Base-by-base conservation (phyloP, 2,113 vertebrate species). In the Microtus pennsylvanicus region DNA sequence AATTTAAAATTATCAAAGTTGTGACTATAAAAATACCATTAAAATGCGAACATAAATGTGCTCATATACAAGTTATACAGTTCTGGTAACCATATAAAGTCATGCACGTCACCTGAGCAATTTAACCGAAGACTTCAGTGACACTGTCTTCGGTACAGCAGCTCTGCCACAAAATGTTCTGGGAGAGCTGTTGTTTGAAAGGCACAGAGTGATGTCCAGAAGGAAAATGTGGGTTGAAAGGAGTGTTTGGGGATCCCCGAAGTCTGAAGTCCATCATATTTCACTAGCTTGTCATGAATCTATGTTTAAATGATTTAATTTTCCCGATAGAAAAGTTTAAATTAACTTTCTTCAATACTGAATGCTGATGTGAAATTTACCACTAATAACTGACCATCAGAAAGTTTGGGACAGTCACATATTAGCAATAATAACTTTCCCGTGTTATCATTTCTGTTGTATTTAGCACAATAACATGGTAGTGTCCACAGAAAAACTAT, bases 341-440 rank as follows among this genome's bases (percentile, higher is more conserved):
- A 63, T 82, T 24, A 94, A 63, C 93, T 81, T 90, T 96, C 42
- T 89, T 42, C 10, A 65, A 92, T n/a, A 17, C 87, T 91, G 80
- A 77, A 77, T 93, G n/a, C 13, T 94, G 42, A 90, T 81, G 22
- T 76, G 78, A 87, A 92, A 85, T 95, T 94, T 90, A 88, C 92
- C 65, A 76, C 7, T 88, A 24, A 61, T 91, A 65, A 88, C 45
- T 67, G 83, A n/a, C 50, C 65, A 90, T 85, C 55, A 92, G 35
- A 58, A 91, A 93, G 26, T 83, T 22, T 63, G 80, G 63, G 61
- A 82, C 11, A 61, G 74, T 78, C 78, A 69, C n/a, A 91, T 86
- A 85, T 63, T 35, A 80, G 75, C 14, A 89, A 2, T 72, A 69
- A 33, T 35, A 82, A 38, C 11, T 76, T 93, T 95, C 82, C 86